Evolutionary conservation across 2,888 invertebrate species (phyloP).

Genomic region (Globia sparganii): DNA sequence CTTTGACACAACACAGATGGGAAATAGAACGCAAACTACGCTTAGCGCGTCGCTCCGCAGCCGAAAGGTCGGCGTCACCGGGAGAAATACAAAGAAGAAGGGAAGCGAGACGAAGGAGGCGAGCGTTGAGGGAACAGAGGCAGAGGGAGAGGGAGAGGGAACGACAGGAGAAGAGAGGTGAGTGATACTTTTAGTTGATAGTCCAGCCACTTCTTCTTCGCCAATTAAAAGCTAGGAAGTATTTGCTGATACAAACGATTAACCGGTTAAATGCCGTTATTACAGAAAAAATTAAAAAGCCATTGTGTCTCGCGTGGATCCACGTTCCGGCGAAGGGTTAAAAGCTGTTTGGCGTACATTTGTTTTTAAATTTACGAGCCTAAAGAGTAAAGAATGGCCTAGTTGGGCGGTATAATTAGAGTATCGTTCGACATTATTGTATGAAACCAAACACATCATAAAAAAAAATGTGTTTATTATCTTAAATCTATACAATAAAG

Average conservation of each 20-base stretch:
- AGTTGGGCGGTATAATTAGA: background rate
- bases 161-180: conserved; percentile 62
- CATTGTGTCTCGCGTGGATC: too few relatives aligned
- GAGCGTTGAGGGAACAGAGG: conserved; percentile 70
- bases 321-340: too few relatives aligned
- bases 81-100: conserved; percentile 77
- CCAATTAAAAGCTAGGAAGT: background rate
- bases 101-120: conserved; percentile 75
- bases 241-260: background rate
- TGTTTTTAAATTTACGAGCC: background rate
- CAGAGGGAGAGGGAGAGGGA: conserved; percentile 67
- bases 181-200: background rate
- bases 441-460: background rate
- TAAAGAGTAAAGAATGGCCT: background rate
- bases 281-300: too few relatives aligned
- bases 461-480: too few relatives aligned
- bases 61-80: conserved; percentile 81
- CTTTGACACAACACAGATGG: conserved; percentile 88
- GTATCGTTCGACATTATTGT: background rate
- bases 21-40: conserved; percentile 98
- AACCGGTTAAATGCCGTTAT: background rate
- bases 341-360: background rate
- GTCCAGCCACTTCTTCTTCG: too few relatives aligned
- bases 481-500: too few relatives aligned
- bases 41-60: conserved; percentile 91